Conservation (phyloP, 2,113 vertebrate species). For the Xiphophorus hellerii region DNA sequence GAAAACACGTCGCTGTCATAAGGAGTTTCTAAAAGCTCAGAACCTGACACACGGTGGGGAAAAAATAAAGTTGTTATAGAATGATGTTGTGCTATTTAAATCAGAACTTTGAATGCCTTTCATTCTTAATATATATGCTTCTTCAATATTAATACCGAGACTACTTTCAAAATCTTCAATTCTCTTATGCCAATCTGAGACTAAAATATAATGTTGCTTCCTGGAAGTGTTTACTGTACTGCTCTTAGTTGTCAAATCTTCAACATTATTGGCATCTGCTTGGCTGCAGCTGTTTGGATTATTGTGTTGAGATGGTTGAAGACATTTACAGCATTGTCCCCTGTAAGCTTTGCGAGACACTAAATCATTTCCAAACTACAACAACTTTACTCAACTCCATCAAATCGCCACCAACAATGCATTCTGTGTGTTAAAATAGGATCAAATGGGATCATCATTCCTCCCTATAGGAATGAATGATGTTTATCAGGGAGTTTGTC, state of each 20-base stretch:
- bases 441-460: too few relatives aligned
- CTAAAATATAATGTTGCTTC: background rate
- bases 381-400: too few relatives aligned
- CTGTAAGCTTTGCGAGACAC: too few relatives aligned
- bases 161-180: background rate
- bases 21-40: conserved; percentile 11
- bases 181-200: background rate
- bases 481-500: too few relatives aligned
- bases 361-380: too few relatives aligned
- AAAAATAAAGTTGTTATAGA: background rate
- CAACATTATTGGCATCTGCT: background rate
- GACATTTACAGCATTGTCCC: too few relatives aligned
- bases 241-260: background rate
- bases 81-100: background rate
- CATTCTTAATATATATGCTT: background rate
- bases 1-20: conserved; percentile 24
- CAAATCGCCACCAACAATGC: too few relatives aligned
- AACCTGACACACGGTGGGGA: background rate
- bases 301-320: background rate
- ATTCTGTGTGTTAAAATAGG: too few relatives aligned
- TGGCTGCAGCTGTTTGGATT: background rate
- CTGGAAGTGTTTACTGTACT: background rate
- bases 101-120: background rate
- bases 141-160: background rate
- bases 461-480: too few relatives aligned